Conservation (phyloP, 2,797 vertebrate species). For the Emys orbicularis region DNA sequence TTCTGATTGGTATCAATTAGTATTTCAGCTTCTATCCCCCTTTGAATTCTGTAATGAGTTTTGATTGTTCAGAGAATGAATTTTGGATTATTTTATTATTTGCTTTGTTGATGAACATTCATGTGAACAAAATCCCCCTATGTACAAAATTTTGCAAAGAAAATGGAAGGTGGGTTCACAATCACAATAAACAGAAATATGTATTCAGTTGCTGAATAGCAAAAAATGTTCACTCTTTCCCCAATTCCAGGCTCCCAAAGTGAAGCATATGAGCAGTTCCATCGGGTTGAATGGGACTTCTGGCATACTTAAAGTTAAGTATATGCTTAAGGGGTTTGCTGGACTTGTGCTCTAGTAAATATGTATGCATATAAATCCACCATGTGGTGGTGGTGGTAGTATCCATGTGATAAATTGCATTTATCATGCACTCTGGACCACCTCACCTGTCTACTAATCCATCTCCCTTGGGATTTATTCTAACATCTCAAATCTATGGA, state of each 20-base stretch:
- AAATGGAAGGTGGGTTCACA: background rate
- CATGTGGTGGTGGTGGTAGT: background rate
- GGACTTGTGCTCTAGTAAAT: background rate
- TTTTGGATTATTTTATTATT: background rate
- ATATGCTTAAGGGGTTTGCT: background rate
- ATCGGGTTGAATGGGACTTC: background rate
- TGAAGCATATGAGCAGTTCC: background rate
- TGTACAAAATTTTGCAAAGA: background rate
- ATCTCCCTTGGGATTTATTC: background rate
- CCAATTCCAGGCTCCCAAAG: background rate
- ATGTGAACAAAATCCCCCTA: background rate
- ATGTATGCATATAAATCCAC: too few species aligned
- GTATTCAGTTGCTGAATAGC: background rate
- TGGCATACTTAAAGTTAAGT: background rate
- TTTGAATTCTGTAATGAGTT: background rate
- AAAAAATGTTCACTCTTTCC: background rate
- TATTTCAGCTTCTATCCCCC: background rate
- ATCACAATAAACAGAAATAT: background rate
- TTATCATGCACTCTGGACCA: background rate
- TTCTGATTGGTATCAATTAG: background rate
- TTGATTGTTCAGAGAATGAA: background rate
- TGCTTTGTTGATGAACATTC: background rate
- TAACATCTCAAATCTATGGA: background rate
- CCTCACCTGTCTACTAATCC: background rate
- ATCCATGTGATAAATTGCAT: background rate